Conservation (phyloP, 2,113 vertebrate genomes). For the Trichomycterus rosablanca region DNA sequence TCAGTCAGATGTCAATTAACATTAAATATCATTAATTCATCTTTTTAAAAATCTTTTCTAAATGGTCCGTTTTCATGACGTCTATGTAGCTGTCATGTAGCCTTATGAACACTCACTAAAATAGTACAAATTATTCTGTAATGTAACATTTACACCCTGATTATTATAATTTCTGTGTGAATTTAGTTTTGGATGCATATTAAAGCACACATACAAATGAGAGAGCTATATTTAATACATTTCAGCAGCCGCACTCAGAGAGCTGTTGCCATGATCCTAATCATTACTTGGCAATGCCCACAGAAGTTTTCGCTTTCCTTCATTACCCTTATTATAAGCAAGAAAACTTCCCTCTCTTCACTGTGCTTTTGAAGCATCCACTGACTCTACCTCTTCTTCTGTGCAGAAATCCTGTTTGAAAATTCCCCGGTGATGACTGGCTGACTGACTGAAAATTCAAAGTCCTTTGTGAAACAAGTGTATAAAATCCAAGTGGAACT, state of each 20-base stretch:
- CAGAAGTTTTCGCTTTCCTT: conserved; percentile 3
- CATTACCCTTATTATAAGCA: neutral
- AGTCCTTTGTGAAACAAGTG: conserved; percentile 4
- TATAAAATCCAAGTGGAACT: conserved; percentile 1
- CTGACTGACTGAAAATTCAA: neutral
- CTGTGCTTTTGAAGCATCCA: neutral
- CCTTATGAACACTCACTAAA: too few relatives aligned
- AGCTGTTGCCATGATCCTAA: neutral
- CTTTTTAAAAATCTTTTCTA: too few relatives aligned
- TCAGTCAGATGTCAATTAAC: too few relatives aligned
- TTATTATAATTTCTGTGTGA: neutral
- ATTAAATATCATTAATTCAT: too few relatives aligned
- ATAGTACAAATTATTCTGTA: neutral
- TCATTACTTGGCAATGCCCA: neutral
- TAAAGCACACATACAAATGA: neutral
- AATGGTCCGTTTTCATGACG: too few relatives aligned
- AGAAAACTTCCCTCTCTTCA: conserved; percentile 2
- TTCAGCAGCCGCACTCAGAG: too few relatives aligned
- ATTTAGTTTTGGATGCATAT: too few relatives aligned
- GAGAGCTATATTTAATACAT: too few relatives aligned
- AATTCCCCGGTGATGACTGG: neutral
- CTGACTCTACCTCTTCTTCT: conserved; percentile 8
- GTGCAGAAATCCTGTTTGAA: neutral
- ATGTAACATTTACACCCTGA: neutral
- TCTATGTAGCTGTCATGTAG: too few relatives aligned